phyloP scores from a whole-genome alignment of 2,888 invertebrate genomes.

The Argyresthia albistria region DNA sequence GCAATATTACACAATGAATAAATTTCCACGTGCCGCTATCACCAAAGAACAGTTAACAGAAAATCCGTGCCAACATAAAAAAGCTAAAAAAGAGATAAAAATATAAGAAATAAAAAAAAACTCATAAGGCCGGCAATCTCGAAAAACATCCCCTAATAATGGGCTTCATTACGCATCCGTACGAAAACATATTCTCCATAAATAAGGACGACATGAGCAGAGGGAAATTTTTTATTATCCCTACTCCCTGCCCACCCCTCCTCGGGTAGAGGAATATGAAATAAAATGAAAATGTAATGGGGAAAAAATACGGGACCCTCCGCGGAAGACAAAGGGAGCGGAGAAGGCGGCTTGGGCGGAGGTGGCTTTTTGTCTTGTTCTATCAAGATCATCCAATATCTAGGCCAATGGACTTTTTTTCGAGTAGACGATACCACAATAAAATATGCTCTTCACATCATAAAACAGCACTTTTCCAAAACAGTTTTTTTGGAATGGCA shows the following conservation, averaged over 20 bases:
- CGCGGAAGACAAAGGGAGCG: constrained; percentile 65
- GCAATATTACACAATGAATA: not conserved
- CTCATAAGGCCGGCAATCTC: constrained; percentile 31
- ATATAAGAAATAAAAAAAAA: constrained; percentile 2
- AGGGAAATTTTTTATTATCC: constrained; percentile 70
- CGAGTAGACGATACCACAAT: too few relatives aligned
- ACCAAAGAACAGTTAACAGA: not conserved
- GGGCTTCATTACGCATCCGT: constrained; percentile 64
- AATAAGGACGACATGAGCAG: constrained; percentile 56
- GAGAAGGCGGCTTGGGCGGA: constrained; percentile 24
- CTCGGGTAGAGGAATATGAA: constrained; percentile 67
- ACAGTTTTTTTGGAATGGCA: too few relatives aligned
- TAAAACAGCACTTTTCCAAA: too few relatives aligned
- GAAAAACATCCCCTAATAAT: constrained; percentile 61
- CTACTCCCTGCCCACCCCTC: constrained; percentile 19
- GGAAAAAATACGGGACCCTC: constrained; percentile 58
- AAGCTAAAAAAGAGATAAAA: constrained; percentile 19
- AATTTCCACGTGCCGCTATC: not conserved
- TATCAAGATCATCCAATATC: too few relatives aligned
- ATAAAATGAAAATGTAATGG: constrained; percentile 73
- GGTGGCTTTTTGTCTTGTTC: constrained; percentile 13
- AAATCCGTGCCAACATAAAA: not conserved
- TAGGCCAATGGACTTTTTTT: too few relatives aligned
- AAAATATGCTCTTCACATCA: too few relatives aligned
- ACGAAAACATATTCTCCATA: constrained; percentile 69